Base-by-base conservation (phyloP, 2,113 vertebrate genomes). In the Trogon melanurus region DNA sequence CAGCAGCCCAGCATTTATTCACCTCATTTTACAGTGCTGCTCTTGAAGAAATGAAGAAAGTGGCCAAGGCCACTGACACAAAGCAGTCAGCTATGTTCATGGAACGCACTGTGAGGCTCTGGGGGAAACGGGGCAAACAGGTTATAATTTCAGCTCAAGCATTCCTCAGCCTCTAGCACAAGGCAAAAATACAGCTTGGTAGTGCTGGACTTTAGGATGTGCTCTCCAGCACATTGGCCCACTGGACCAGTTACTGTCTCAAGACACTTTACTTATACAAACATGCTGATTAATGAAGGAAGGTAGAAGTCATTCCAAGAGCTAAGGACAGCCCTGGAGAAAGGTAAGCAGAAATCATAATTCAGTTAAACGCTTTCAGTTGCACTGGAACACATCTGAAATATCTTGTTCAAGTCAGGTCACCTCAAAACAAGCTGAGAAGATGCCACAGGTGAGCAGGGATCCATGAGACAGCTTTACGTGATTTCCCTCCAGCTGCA, bases 1-100 rank as follows among this genome's bases (percentile, higher is more conserved):
- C 45, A 54, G 89, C 94, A 94, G 94, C 84, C 94, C 91, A 82
- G 89, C 89, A 84, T 92, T 84, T 96, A 88, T 92, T 51, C 23
- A 64, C 69, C 86, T 81, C 83, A 69, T 95, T 95, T 92, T 82
- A 38, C 60, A 72, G 82, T 4, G 80, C 48, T 83, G 36, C 60
- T 64, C 76, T 36, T 91, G 87, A 73, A 81, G 96, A 91, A 66
- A 87, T 75, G 91, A 95, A 91, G 91, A 58, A 85, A 93, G 87
- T 50, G 69, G 94, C 67, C 13, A 1, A 75, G 69, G 72, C 57
- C 75, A 38, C 19, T 53, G 56, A 57, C 84, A 61, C 76, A 57
- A 7, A 64, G 85, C 73, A 79, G 69, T 3, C 34, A 2, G 11
- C 20, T 48, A 2, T 3, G 47, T 26, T 62, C 64, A n/a, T 5